Evolutionary conservation across 2,113 vertebrate genomes (phyloP).

Genomic region (Lathamus discolor): DNA sequence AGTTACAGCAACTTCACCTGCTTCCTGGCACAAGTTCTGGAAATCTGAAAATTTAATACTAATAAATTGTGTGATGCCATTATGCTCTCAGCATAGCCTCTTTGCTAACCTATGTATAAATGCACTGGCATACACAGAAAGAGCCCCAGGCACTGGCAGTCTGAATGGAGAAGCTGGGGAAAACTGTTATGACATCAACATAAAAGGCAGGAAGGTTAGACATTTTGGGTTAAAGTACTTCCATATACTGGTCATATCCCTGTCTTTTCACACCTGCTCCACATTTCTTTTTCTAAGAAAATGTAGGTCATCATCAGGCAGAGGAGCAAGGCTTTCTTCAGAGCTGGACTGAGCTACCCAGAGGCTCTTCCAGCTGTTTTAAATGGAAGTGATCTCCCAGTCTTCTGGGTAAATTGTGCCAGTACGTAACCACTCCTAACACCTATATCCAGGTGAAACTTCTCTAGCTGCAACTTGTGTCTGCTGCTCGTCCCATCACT

Average conservation of each 20-base stretch:
- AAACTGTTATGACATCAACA: neutral
- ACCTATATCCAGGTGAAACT: neutral
- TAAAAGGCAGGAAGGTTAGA: neutral
- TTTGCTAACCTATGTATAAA: neutral
- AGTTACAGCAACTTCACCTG: neutral
- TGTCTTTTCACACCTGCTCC: neutral
- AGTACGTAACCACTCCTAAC: neutral
- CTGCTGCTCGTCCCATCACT: neutral
- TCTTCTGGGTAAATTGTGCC: neutral
- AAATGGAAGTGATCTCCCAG: neutral
- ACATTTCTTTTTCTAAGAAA: neutral
- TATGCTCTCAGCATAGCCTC: neutral
- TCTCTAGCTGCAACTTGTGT: neutral
- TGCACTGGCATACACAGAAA: neutral
- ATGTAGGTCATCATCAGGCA: neutral
- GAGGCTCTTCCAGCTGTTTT: neutral
- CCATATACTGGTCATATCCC: neutral
- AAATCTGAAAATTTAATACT: neutral
- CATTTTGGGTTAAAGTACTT: neutral
- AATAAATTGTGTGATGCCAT: neutral
- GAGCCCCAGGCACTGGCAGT: neutral
- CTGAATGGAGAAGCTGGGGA: accelerated
- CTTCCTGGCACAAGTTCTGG: neutral
- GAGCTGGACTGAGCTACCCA: neutral
- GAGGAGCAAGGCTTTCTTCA: neutral